phyloP scores from a whole-genome alignment of 2,797 vertebrate species.

The Enteromius viviparus region DNA sequence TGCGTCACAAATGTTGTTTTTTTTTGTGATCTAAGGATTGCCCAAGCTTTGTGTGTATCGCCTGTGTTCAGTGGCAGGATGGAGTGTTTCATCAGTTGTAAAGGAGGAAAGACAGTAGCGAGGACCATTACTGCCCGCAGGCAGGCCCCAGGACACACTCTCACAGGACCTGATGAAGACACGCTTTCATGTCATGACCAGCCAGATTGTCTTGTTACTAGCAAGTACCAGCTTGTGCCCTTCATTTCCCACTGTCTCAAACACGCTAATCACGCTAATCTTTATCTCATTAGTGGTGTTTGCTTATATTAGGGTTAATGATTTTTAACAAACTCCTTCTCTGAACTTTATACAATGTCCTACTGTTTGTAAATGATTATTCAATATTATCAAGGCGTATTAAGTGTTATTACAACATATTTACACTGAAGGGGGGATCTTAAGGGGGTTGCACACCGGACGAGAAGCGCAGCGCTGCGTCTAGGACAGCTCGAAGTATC shows the following conservation, averaged over 20 bases:
- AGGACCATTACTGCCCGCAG: constrained; percentile 44
- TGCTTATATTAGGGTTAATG: constrained; percentile 10
- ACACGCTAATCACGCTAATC: background rate
- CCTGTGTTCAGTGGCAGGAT: constrained; percentile 34
- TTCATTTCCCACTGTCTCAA: constrained; percentile 7
- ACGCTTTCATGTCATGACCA: background rate
- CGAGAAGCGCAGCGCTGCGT: no score
- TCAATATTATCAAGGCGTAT: background rate
- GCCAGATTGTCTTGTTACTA: background rate
- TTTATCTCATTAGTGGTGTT: constrained; percentile 2
- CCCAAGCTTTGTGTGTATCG: constrained; percentile 1
- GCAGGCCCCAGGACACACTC: constrained; percentile 40
- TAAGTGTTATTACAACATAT: background rate
- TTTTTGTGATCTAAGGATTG: constrained; percentile 21
- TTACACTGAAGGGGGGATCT: background rate
- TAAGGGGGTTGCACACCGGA: no score
- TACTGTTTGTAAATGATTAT: background rate
- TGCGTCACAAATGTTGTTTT: constrained; percentile 6
- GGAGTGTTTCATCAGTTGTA: constrained; percentile 47
- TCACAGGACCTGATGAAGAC: constrained; percentile 33
- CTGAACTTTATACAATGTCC: background rate
- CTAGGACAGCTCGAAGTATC: no score
- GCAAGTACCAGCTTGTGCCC: background rate
- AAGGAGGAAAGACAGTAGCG: constrained; percentile 37
- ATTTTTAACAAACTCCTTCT: background rate